Evolutionary conservation across 2,888 invertebrate genomes (phyloP).

Genomic region (Hecatera dysodea): DNA sequence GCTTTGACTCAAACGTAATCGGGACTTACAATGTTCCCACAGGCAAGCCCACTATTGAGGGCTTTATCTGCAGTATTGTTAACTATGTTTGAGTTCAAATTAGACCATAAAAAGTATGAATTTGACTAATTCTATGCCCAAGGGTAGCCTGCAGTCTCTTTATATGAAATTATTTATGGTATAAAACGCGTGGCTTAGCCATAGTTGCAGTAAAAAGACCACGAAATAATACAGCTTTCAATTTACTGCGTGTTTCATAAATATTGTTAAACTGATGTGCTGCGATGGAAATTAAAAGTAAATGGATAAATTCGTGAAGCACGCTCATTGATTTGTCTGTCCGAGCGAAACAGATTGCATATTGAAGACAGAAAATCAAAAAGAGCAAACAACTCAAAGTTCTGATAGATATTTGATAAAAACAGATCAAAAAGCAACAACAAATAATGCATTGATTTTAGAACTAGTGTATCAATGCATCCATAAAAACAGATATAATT

Average conservation of each 20-base stretch:
- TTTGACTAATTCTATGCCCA: not conserved
- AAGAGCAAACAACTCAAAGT: slow-evolving; percentile 9
- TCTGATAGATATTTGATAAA: slow-evolving; percentile 17
- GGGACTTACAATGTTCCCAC: not conserved
- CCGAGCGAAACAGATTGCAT: slow-evolving; percentile 50
- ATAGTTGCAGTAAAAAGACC: not conserved
- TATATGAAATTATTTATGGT: too few relatives aligned
- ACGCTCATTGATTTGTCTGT: slow-evolving; percentile 41
- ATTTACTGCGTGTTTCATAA: slow-evolving; percentile 18
- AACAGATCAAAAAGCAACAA: not conserved
- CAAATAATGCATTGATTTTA: slow-evolving; percentile 2
- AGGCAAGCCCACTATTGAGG: not conserved
- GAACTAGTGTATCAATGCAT: not conserved
- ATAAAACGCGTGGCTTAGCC: not conserved
- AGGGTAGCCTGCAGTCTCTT: not conserved
- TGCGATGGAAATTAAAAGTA: slow-evolving; percentile 47
- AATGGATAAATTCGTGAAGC: slow-evolving; percentile 56
- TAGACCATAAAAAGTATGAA: not conserved
- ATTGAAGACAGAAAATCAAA: slow-evolving; percentile 26
- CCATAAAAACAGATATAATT: not conserved
- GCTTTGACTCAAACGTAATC: not conserved
- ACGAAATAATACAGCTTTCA: slow-evolving; percentile 10
- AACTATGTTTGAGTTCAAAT: not conserved
- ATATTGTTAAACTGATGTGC: slow-evolving; percentile 14
- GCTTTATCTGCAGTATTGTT: not conserved